phyloP scores from a whole-genome alignment of 2,797 vertebrate genomes.

The Acropternis orthonyx region DNA sequence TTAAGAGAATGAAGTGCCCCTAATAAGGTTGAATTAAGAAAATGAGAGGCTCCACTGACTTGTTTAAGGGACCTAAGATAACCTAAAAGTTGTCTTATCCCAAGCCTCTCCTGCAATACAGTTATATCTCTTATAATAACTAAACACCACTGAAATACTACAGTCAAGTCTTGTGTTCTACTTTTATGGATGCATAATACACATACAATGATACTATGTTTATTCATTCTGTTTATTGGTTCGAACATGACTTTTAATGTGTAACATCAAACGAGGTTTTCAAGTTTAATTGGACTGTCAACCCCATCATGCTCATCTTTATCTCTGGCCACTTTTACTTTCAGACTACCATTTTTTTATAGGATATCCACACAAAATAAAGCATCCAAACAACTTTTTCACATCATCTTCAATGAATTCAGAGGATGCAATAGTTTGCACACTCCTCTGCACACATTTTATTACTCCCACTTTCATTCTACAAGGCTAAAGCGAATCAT shows the following conservation, averaged over 20 bases:
- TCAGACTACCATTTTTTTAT: constrained; percentile 46
- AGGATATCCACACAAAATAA: constrained; percentile 66
- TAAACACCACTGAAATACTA: background rate
- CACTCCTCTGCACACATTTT: constrained; percentile 51
- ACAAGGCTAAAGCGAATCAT: constrained; percentile 36
- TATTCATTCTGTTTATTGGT: constrained; percentile 55
- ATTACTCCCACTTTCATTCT: constrained; percentile 55
- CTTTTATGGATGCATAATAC: background rate
- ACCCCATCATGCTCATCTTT: constrained; percentile 40
- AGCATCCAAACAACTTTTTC: constrained; percentile 73
- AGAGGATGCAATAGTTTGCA: constrained; percentile 66
- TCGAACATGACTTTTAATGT: constrained; percentile 54
- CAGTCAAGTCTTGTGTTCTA: background rate
- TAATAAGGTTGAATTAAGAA: background rate
- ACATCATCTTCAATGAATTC: constrained; percentile 71
- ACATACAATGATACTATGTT: background rate
- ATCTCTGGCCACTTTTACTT: constrained; percentile 46
- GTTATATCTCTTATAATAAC: background rate
- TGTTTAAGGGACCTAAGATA: background rate
- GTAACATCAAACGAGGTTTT: constrained; percentile 64
- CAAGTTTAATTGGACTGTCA: constrained; percentile 62
- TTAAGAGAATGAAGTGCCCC: background rate
- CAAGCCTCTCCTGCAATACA: background rate
- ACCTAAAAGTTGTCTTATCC: background rate
- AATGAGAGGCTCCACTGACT: background rate